Evolutionary conservation across 2,888 invertebrate genomes (phyloP).

Genomic region (Xestobium rufovillosum): DNA sequence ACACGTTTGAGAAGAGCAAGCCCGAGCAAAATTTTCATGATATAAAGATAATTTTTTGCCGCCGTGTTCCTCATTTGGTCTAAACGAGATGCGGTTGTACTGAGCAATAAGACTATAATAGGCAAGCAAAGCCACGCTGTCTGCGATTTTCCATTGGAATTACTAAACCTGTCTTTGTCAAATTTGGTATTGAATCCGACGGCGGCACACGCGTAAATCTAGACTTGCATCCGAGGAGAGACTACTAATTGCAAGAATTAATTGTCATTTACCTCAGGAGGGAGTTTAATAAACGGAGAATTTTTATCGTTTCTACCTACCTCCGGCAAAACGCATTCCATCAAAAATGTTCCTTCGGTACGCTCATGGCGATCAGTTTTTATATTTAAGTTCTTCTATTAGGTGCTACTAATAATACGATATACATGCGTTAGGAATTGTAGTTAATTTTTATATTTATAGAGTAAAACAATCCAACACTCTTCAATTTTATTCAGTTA

Average conservation of each 20-base stretch:
- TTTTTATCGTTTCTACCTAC: too few relatives aligned
- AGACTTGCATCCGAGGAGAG: constrained; percentile 34
- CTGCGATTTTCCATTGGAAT: constrained; percentile 42
- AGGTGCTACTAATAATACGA: too few relatives aligned
- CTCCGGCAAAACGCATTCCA: too few relatives aligned
- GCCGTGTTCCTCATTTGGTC: constrained; percentile 38
- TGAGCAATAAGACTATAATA: constrained; percentile 13
- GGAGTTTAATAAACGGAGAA: too few relatives aligned
- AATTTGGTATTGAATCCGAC: constrained; percentile 42
- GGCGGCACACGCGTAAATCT: constrained; percentile 41
- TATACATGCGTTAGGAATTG: too few relatives aligned
- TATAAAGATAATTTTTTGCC: constrained; percentile 39
- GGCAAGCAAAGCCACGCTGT: constrained; percentile 40
- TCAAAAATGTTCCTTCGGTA: too few relatives aligned
- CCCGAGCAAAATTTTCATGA: constrained; percentile 40
- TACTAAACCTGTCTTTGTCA: constrained; percentile 42
- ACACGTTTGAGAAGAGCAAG: too few relatives aligned
- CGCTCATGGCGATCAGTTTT: too few relatives aligned
- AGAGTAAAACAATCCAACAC: too few relatives aligned
- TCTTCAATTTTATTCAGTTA: too few relatives aligned
- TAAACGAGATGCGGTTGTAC: constrained; percentile 29
- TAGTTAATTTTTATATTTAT: too few relatives aligned
- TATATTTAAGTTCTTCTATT: too few relatives aligned
- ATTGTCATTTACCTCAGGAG: constrained; percentile 38
- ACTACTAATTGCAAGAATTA: constrained; percentile 44